Evolutionary conservation across 2,113 vertebrate species (phyloP), one percentile per base, ranked within the genome.

Genomic region (Prinia subflava): DNA sequence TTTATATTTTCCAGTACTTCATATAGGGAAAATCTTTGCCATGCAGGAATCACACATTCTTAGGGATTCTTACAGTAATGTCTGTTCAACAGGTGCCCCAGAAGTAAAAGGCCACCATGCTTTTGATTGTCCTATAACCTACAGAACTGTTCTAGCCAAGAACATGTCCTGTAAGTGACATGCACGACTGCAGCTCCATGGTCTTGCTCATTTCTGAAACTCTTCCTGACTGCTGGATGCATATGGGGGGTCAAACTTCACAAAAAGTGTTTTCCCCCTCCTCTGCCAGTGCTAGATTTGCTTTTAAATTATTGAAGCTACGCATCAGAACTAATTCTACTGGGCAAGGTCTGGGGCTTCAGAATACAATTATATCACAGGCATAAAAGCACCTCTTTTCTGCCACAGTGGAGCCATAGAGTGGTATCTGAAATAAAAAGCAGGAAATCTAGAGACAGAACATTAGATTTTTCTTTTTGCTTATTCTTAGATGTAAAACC

Each of bases 381-480:
- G n/a, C 52, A 88, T 83, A 62, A 90, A 90, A 93, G 65, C 53
- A n/a, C 68, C 59, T 80, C 21, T 81, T 90, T 95, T 93, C 64
- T 89, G 52, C 44, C 47, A 86, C 55, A 89, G 70, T n/a, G 39
- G 35, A 95, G 21, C 20, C 24, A 56, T n/a, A 68, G 28, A 93
- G 52, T 41, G 37, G 49, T 83, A 70, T 7, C 27, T 53, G 55
- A 81, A 91, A 83, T 81, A 67, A 83, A 91, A 95, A 86, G 56
- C 5, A 68, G 56, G 89, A 94, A 75, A 86, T 64, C 59, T 78
- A 64, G 53, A 75, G 24, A 70, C 4, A 67, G 63, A 85, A 52
- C 47, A 90, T 78, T 59, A 64, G 47, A 78, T 86, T 94, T 95
- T 90, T 74, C 55, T 62, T 52, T 94, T 74, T 84, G 15, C 64